Evolutionary conservation across 2,797 vertebrate species (phyloP), one percentile per base, ranked within the genome.

Genomic region (Phataginus tricuspis): DNA sequence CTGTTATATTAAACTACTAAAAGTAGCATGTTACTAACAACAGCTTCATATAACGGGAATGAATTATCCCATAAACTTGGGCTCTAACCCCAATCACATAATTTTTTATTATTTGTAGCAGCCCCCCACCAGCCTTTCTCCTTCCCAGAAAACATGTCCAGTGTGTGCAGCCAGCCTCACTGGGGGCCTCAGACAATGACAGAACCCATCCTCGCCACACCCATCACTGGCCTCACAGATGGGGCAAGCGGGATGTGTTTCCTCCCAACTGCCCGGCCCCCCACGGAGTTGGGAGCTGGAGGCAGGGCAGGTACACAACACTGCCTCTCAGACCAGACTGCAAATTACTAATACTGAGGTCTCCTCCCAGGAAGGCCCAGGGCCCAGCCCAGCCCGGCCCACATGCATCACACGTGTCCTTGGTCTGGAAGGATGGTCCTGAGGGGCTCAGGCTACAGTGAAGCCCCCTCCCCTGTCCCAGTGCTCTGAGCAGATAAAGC

Each of bases 201-300:
- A 75, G 57, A 42, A 79, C 42, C 80, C 29, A 29, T 69, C 18
- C 57, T 16, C 7, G 8, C 53, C 72, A 88, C 34, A 59, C 79
- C 53, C 78, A 57, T 27, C 45, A 25, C 1, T n/a, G 68, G 86
- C 75, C 71, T 39, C 74, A 23, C 5, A 68, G 21, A 49, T 5
- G 12, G 12, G 25, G 5, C 5, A 5, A 21, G 53, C 45, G 27
- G 34, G 61, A 59, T 79, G 19, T 11, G 29, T 85, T 80, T 89
- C 72, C 31, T 69, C 59, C 39, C 15, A 7, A 12, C 15, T 15
- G 3, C 34, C 51, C 4, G 94, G 66, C 94, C 90, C 96, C 79
- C 93, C 84, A 96, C 29, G 2, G 49, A 91, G 87, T 49, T 49
- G 51, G 63, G 78, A 66, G 66, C 45, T 39, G 1, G 42, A 39